Percentiles rank a stretch among this genome's conserved stretches.
These are phyloP conservation scores for Gobiocypris rarus DNA, from an alignment of 2,113 vertebrate genomes.

Conservation along the genomic window DNA sequence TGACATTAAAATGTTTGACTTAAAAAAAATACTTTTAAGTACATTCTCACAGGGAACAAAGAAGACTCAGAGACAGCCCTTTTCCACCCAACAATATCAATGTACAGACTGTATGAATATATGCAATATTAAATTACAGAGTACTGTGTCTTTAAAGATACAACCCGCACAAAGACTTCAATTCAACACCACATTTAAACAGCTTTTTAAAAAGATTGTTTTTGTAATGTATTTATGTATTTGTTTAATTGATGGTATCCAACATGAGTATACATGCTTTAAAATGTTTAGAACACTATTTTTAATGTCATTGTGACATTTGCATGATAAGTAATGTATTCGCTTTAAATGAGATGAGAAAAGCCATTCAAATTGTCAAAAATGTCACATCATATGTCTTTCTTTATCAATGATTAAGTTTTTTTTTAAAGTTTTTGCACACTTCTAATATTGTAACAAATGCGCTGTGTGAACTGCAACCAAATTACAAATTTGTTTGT, in stretches of 20 bases:
- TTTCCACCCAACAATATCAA: conserved; percentile 9
- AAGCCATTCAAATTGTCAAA: neutral
- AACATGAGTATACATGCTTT: conserved; percentile 15
- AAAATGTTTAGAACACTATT: conserved; percentile 34
- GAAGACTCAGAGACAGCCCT: conserved; percentile 30
- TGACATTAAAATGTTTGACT: conserved; percentile 31
- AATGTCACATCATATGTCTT: neutral
- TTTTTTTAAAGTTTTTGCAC: conserved; percentile 48
- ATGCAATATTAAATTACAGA: conserved; percentile 25
- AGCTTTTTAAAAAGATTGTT: conserved; percentile 22
- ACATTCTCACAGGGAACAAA: conserved; percentile 14
- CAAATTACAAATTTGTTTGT: neutral
- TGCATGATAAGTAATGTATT: conserved; percentile 35
- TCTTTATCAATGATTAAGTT: conserved; percentile 17
- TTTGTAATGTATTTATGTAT: conserved; percentile 38
- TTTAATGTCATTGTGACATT: conserved; percentile 38
- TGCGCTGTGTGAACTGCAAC: conserved; percentile 6
- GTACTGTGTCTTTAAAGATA: conserved; percentile 38
- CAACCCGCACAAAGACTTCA: conserved; percentile 43
- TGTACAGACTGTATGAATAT: conserved; percentile 15
- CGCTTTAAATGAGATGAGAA: neutral
- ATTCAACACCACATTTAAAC: neutral
- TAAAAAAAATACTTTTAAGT: conserved; percentile 28
- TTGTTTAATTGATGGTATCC: conserved; percentile 24
- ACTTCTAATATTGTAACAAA: conserved; percentile 24